Conservation (phyloP, 53 echinoderm and acorn worm species). For the Echinometra lucunter region DNA sequence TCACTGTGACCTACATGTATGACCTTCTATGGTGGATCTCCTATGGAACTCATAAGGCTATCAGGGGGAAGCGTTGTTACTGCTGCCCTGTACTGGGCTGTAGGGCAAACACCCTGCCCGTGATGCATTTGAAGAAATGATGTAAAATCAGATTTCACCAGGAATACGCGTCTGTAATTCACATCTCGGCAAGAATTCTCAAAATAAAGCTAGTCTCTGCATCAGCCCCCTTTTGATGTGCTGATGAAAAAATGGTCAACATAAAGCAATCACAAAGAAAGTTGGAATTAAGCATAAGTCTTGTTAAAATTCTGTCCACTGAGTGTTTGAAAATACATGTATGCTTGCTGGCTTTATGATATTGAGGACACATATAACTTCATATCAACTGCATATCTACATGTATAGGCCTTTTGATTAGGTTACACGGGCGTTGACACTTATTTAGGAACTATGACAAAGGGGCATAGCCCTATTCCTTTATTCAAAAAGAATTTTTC, state of each 20-base stretch:
- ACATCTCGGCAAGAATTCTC: not conserved
- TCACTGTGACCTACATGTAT: not conserved
- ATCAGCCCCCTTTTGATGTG: not conserved
- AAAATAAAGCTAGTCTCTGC: constrained; percentile 1
- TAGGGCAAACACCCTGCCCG: constrained; percentile 12
- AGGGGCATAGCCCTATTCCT: no score
- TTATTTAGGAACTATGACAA: no score
- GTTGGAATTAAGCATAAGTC: no score
- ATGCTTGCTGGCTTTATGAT: not conserved
- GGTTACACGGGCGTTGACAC: no score
- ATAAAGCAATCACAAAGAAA: no score
- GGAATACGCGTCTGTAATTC: not conserved
- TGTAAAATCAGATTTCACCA: not conserved
- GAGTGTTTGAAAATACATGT: not conserved
- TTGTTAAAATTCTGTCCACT: not conserved
- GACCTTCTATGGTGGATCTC: not conserved
- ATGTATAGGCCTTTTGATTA: no score
- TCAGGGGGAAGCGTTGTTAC: not conserved
- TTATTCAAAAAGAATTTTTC: not conserved
- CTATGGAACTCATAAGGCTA: not conserved
- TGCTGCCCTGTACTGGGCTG: constrained; percentile 4
- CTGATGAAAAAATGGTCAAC: no score
- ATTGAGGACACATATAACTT: no score
- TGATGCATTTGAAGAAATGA: not conserved
- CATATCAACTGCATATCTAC: no score